phyloP scores from a whole-genome alignment of 2,888 invertebrate genomes.

The Crematogaster levior region DNA sequence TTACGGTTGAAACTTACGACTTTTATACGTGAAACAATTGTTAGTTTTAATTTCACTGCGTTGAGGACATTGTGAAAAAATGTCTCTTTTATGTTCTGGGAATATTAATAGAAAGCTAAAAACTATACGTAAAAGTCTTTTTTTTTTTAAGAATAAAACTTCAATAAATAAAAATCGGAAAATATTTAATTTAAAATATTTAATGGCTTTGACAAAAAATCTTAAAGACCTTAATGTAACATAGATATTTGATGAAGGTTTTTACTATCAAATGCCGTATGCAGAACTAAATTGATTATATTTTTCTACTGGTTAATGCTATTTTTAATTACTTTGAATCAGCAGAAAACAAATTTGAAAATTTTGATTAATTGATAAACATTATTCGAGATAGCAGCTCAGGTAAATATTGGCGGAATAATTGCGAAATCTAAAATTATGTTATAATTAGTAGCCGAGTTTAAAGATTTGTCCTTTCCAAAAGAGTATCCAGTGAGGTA shows the following conservation, averaged over 20 bases:
- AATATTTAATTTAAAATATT: too few species aligned
- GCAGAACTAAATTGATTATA: not conserved
- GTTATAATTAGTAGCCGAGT: slow-evolving; percentile 15
- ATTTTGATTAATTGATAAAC: not conserved
- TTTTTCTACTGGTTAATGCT: not conserved
- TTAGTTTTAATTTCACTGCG: not conserved
- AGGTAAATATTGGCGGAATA: not conserved
- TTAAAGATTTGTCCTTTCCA: not conserved
- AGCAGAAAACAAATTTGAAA: not conserved
- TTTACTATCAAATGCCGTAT: not conserved
- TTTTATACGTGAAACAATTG: not conserved
- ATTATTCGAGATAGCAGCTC: not conserved
- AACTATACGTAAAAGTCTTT: not conserved
- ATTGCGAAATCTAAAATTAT: not conserved
- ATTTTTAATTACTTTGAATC: not conserved
- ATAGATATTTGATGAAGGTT: not conserved
- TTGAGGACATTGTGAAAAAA: not conserved
- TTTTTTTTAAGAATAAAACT: too few species aligned
- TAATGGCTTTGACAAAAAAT: not conserved
- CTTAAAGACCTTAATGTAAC: not conserved
- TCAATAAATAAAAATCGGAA: too few species aligned
- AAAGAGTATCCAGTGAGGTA: not conserved
- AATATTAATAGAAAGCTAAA: not conserved
- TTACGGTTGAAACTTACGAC: not conserved
- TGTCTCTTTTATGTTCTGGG: not conserved